Evolutionary conservation across 2,113 vertebrate genomes (phyloP), one percentile per base, ranked within the genome.

Genomic region (Cebus imitator): DNA sequence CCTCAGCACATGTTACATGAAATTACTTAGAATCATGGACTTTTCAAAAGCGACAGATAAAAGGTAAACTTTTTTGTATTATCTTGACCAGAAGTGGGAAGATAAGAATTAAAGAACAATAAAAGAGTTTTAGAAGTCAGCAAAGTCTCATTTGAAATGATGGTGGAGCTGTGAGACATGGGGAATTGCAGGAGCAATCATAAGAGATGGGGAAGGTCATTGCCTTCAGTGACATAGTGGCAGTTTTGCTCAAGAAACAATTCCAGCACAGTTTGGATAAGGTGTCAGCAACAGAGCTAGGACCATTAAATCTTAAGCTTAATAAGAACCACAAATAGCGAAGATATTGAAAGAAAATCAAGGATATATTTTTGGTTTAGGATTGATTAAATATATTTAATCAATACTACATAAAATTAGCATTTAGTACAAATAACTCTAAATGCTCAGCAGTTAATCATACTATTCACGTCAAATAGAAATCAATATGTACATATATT

Each of bases 361-460:
- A 90, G 43, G 58, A 27, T n/a, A 23, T 30, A 27, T 6, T 76
- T 52, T 79, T 30, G 32, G 43, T 82, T 78, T 27, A 76, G 40
- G 4, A 64, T 81, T 91, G 37, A 45, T n/a, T 4, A 68, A 79
- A 83, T 81, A 21, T 75, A 75, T 76, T 80, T 85, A 95, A 40
- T 40, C 37, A 94, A 48, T 80, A 35, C n/a, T 50, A 23, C 14
- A 89, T n/a, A 86, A 87, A 30, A 11, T 80, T 25, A 52, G 17
- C n/a, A 75, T 80, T 84, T 95, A 48, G 16, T 96, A 68, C 30
- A 85, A 76, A 66, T 61, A 72, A 82, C 25, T 80, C 45, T 68
- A 58, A 11, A 73, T 18, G 48, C 43, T 92, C 35, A 11, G 9
- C 30, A 35, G 37, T 50, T 82, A 91, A 45, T 85, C 20, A 40